phyloP scores from a whole-genome alignment of 2,113 vertebrate genomes.

The Heterochromis multidens region DNA sequence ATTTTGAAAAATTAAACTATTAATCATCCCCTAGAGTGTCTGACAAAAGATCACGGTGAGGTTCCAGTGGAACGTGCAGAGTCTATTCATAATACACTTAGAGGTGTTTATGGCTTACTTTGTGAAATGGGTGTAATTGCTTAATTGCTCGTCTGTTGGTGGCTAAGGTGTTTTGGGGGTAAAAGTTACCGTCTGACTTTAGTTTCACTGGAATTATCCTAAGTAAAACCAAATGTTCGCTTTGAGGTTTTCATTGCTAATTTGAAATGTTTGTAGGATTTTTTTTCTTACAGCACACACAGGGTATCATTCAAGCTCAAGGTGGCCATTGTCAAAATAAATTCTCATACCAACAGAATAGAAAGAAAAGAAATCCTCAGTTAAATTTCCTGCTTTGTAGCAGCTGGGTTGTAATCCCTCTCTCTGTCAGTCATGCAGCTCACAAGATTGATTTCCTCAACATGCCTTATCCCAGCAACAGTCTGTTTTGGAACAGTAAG shows the following conservation, averaged over 20 bases:
- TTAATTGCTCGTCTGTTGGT: conserved; percentile 71
- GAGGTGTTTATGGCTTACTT: conserved; percentile 75
- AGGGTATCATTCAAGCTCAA: background rate
- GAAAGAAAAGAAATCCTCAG: background rate
- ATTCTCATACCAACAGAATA: background rate
- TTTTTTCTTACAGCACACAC: background rate
- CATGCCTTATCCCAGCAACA: conserved; percentile 32
- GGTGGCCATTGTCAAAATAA: background rate
- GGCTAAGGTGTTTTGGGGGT: conserved; percentile 17
- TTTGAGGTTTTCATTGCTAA: conserved; percentile 37
- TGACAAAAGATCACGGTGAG: conserved; percentile 60
- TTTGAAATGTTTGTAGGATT: conserved; percentile 8
- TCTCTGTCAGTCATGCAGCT: background rate
- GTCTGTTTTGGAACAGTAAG: conserved; percentile 5
- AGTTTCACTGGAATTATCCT: conserved; percentile 72
- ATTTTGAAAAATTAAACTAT: conserved; percentile 81
- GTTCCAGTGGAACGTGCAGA: conserved; percentile 42
- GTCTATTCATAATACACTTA: conserved; percentile 51
- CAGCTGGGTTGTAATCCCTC: background rate
- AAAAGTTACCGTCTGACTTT: conserved; percentile 59
- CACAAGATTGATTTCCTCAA: background rate
- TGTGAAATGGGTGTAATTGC: conserved; percentile 76
- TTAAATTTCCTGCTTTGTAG: background rate
- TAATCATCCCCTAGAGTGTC: conserved; percentile 72
- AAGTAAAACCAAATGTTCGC: conserved; percentile 80